Conservation (phyloP, 2,113 vertebrate species). For the Bombycilla garrulus region DNA sequence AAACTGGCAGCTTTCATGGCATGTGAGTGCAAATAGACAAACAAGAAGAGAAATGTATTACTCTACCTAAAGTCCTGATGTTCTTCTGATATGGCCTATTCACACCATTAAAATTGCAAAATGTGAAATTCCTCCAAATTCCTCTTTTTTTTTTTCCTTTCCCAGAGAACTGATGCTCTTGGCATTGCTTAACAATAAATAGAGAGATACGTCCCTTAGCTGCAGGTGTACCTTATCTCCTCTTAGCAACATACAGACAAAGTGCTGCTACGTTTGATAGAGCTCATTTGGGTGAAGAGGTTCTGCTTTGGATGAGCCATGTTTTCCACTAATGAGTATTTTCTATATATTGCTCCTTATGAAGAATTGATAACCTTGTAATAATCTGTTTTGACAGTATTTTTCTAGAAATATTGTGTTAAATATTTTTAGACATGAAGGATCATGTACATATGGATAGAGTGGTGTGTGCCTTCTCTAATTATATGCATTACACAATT, state of each 20-base stretch:
- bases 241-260: not conserved
- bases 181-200: not conserved
- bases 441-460: constrained; percentile 80
- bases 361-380: constrained; percentile 60
- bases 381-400: constrained; percentile 75
- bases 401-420: constrained; percentile 68
- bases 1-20: constrained; percentile 13
- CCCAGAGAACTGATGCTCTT: not conserved
- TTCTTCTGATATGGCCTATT: not conserved
- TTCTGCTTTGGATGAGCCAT: not conserved
- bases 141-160: not conserved
- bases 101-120: not conserved
- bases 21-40: not conserved
- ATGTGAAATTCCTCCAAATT: not conserved
- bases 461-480: constrained; percentile 80
- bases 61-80: not conserved
- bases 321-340: constrained; percentile 50
- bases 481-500: constrained; percentile 93
- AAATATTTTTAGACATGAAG: constrained; percentile 68
- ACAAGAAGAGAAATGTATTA: not conserved
- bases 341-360: constrained; percentile 66
- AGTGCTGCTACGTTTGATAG: not conserved
- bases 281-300: constrained; percentile 38
- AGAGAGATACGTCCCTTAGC: not conserved
- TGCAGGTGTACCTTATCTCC: not conserved